A percentile compares a stretch with the other conserved stretches of the same genome.
These are phyloP conservation scores for Seladonia tumulorum DNA, from an alignment of 2,888 invertebrate species.

Conservation along the genomic window DNA sequence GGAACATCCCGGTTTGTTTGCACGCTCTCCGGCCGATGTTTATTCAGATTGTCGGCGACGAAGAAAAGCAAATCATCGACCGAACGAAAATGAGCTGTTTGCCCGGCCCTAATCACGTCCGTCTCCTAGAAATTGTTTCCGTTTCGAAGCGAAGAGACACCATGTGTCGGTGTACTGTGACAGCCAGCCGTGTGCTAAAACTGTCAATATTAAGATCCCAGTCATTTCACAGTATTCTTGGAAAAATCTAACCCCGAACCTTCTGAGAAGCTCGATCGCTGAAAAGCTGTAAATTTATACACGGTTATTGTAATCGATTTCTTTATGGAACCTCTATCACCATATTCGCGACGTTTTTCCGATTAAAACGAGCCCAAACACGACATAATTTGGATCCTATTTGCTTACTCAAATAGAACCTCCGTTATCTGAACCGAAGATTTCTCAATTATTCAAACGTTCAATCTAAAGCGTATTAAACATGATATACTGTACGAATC, in stretches of 20 bases:
- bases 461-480: too few species aligned
- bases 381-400: too few species aligned
- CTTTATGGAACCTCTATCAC: too few species aligned
- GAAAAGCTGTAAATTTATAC: too few species aligned
- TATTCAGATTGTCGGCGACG: background rate
- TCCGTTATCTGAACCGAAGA: too few species aligned
- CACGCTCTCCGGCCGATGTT: background rate
- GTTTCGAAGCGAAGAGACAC: background rate
- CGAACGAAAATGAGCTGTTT: conserved; percentile 3
- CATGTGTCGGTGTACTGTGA: background rate
- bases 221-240: background rate
- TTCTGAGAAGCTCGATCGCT: too few species aligned
- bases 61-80: background rate
- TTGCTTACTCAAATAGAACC: too few species aligned
- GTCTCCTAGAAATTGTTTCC: background rate
- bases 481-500: too few species aligned
- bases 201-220: background rate
- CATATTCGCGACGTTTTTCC: too few species aligned
- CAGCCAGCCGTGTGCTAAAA: background rate
- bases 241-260: background rate
- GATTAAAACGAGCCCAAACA: too few species aligned
- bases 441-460: too few species aligned
- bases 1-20: background rate
- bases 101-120: background rate
- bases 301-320: too few species aligned